Base-by-base conservation (phyloP, 2,113 vertebrate species). In the Mesitornis unicolor region DNA sequence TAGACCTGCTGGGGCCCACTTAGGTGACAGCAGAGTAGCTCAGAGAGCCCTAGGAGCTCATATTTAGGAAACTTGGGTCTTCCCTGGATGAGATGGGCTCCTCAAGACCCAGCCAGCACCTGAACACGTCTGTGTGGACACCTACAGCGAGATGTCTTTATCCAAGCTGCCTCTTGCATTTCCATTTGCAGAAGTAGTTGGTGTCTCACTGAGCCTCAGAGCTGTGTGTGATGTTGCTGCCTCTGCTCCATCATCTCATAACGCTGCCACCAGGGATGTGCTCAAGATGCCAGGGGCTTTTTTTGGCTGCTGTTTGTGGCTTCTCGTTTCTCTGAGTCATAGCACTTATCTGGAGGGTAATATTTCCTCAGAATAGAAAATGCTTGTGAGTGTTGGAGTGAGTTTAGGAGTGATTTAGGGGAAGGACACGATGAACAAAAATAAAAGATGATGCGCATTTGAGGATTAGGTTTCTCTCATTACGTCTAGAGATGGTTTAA, bases 321-420 rank as follows among this genome's bases (percentile, higher is more conserved):
- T 73, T 73, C 28, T 86, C 74, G 53, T 85, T 95, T 94, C 29
- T 89, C 45, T 82, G 59, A 95, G 35, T 90, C 36, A 67, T 50
- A 42, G 21, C 64, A 48, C 53, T 87, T 90, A 33, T 21, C 26
- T 82, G 28, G 35, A 71, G 14, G 33, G 48, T 61, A 89, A 18
- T 82, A 61, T 61, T 93, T 95, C 60, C 70, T 63, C 67, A 80
- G 91, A 91, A 77, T 16, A 90, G 75, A 87, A 93, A 91, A 87
- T 56, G 28, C 6, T 19, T 84, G 53, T 76, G 63, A 85, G n/a
- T 75, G 68, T 10, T 91, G 10, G 21, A 81, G 63, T 59, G 8
- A 59, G 74, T 87, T 94, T 89, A 89, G 68, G 33, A 77, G n/a
- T 67, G 29, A 50, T 91, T 75, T 83, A 73, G 42, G 61, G 43